phyloP scores from a whole-genome alignment of 1,140 invertebrate genomes.

The Drosophila melanogaster region DNA sequence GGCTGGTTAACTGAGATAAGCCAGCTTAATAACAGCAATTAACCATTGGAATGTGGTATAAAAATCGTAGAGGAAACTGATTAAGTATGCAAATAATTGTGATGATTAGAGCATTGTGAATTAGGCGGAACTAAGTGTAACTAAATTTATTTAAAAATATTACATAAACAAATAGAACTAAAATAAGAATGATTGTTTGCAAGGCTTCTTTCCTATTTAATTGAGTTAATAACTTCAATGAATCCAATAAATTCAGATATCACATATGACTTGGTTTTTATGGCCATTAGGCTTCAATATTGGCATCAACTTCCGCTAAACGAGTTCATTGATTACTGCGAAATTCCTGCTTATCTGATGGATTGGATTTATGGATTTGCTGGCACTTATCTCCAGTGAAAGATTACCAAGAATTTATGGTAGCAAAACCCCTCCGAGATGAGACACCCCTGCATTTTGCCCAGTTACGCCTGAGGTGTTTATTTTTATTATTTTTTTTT shows the following conservation, averaged over 20 bases:
- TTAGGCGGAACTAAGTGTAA: neutral
- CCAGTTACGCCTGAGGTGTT: slow-evolving; percentile 25
- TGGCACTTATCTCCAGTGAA: slow-evolving; percentile 1
- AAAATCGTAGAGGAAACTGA: neutral
- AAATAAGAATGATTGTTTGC: too few relatives aligned
- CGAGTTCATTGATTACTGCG: slow-evolving; percentile 3
- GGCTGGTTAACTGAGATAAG: neutral
- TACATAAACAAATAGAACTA: too few relatives aligned
- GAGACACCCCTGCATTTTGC: slow-evolving; percentile 6
- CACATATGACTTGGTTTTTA: neutral
- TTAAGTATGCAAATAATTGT: slow-evolving; percentile 2
- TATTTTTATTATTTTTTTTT: neutral
- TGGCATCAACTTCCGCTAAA: slow-evolving; percentile 7
- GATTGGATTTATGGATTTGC: slow-evolving; percentile 21
- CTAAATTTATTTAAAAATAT: too few relatives aligned
- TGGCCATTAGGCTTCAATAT: neutral
- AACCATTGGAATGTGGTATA: neutral
- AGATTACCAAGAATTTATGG: slow-evolving; percentile 30
- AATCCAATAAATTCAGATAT: neutral
- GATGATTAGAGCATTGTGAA: neutral
- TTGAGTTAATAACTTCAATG: too few relatives aligned
- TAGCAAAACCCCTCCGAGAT: neutral
- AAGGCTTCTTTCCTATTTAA: too few relatives aligned
- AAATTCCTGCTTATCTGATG: slow-evolving; percentile 17
- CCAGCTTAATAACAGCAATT: slow-evolving; percentile 1